These are phyloP conservation scores for Myotis lucifugus DNA, from an alignment of 2,113 vertebrate genomes.

Conservation along the genomic window DNA sequence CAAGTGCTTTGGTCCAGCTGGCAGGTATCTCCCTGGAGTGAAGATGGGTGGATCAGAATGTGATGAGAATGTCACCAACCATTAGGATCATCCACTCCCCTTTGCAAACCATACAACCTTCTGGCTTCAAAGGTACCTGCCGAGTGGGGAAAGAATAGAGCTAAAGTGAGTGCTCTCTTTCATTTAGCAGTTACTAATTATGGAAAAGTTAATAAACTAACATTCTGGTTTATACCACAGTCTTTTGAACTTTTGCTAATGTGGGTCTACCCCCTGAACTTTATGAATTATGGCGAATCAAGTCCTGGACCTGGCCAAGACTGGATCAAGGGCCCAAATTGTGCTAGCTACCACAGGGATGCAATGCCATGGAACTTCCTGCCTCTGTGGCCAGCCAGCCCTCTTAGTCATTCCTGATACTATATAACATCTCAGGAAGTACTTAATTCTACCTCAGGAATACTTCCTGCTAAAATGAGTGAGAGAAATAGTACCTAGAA, in stretches of 20 bases:
- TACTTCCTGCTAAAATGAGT: constrained; percentile 33
- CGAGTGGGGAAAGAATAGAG: background rate
- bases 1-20: constrained; percentile 67
- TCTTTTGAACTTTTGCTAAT: constrained; percentile 10
- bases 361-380: background rate
- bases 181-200: background rate
- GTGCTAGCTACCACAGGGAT: background rate
- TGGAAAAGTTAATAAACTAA: background rate
- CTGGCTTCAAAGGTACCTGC: constrained; percentile 18
- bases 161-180: background rate
- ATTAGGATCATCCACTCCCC: constrained; percentile 64
- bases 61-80: constrained; percentile 60
- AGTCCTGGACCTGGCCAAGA: background rate
- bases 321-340: background rate
- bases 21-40: constrained; percentile 69
- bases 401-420: background rate
- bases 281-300: background rate
- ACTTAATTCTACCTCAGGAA: constrained; percentile 69
- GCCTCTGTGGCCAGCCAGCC: background rate
- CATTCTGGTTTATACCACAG: background rate
- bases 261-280: background rate
- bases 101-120: background rate
- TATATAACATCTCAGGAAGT: background rate
- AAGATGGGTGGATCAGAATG: constrained; percentile 35
- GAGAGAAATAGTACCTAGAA: constrained; percentile 29